Base-by-base conservation (phyloP, 2,797 vertebrate species). In the Coilia nasus region DNA sequence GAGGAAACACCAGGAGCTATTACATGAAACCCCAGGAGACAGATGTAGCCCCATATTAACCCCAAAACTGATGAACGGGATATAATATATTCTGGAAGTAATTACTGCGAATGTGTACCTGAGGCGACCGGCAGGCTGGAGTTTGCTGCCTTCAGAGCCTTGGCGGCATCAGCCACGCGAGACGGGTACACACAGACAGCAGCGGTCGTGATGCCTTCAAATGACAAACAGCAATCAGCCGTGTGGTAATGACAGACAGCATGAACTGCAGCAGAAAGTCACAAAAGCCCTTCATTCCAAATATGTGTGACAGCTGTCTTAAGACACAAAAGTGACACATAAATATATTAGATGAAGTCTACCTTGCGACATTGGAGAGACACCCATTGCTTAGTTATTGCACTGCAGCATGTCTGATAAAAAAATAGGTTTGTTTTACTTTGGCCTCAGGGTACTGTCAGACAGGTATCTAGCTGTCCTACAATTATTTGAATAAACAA, bases 181-280 rank as follows among this genome's bases (percentile, higher is more conserved):
- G 97, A 93, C 0, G 98, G 96, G 87, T 99, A 99, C 12, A 99
- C 98, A 89, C 98, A 99, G 9, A 99, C 95, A 0, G 98, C 98
- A 54, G 93, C 98, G 0, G 94, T 96, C 0, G 96, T 97, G 71
- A 99, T 92, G 50, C 95, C 98, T 99, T 90, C 0, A 89, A 67
- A 84, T 2, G 57, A 19, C 35, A 78, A 78, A 78, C 71, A 78
- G 35, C 71, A 78, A 0, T 78, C 71, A 78, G 35, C 15, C 1
- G 2, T n/a, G 35, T 41, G 6, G 71, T 78, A 19, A 78, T 44
- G 71, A 75, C 67, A 35, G 31, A 21, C 17, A 21, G 71, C 57
- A 9, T 1, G 5, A 64, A 64, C 60, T 23, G 35, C 19, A 78
- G 71, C 35, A 21, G 71, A 10, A 44, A 19, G 31, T 78, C 31